Percentiles rank a stretch among this genome's conserved stretches.
phyloP scores from a whole-genome alignment of 1,140 invertebrate genomes.

The Aphelinus atriplicis region DNA sequence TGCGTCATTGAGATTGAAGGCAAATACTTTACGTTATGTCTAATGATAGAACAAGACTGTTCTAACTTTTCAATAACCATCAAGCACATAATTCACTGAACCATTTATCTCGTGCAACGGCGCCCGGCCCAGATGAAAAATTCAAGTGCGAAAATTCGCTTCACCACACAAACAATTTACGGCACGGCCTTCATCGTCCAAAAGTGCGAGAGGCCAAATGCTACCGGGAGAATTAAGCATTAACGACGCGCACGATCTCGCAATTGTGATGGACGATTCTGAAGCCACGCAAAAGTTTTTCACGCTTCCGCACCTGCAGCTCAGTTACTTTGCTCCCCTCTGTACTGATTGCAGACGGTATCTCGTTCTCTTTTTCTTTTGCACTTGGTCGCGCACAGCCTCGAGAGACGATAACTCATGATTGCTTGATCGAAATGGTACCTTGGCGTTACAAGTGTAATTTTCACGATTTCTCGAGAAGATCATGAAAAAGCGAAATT shows the following conservation, averaged over 20 bases:
- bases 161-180: not conserved
- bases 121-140: not conserved
- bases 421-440: conserved; percentile 18
- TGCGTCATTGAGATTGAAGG: too few relatives aligned
- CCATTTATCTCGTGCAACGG: not conserved
- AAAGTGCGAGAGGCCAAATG: not conserved
- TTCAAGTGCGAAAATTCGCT: not conserved
- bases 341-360: too few relatives aligned
- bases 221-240: not conserved
- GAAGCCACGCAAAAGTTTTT: too few relatives aligned
- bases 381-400: not conserved
- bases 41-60: too few relatives aligned
- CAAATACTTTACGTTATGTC: too few relatives aligned
- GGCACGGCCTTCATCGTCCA: not conserved
- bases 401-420: conserved; percentile 26
- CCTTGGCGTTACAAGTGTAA: conserved; percentile 5
- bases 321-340: too few relatives aligned
- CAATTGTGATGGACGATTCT: too few relatives aligned
- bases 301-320: too few relatives aligned
- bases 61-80: not conserved
- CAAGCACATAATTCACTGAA: not conserved
- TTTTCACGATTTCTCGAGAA: conserved; percentile 23
- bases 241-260: not conserved
- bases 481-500: conserved; percentile 7
- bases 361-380: too few relatives aligned